Evolutionary conservation across 2,113 vertebrate species (phyloP), one percentile per base, ranked within the genome.

Genomic region (Tenrec ecaudatus): DNA sequence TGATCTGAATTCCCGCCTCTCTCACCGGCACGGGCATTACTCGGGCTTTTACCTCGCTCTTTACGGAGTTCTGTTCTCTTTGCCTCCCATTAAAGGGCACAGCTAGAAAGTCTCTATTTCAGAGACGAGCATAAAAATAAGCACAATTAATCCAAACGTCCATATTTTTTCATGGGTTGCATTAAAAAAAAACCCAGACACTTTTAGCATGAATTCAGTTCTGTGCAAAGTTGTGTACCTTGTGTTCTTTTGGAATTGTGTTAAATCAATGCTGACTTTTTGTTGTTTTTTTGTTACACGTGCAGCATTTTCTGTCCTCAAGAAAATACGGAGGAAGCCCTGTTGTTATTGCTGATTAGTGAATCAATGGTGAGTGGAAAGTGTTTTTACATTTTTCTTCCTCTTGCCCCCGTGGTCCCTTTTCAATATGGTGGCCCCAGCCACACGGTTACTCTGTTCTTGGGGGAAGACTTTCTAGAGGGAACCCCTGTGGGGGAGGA

Each of bases 291-390:
- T 71, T 33, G 7, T 33, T 71, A 29, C 31, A n/a, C 5, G 86
- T 85, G 95, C 98, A 99, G 99, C 98, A 98, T 99, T 97, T 99
- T 99, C 97, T 99, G 99, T 98, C 99, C 99, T 96, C 99, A 99
- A 98, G 99, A 99, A 98, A 99, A 99, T 96, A 99, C 99, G 86
- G 99, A 99, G 97, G 99, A 99, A 97, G 99, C 99, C 81, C 97
- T 99, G 96, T 97, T 99, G 93, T 98, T 99, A 93, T 97, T 99
- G 96, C 99, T 99, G 96, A 99, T 99, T 96, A 99, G 99, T 92
- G 99, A 99, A 96, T 99, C 99, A 40, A 99, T 99, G 99, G 99
- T 99, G 96, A 98, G 99, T 97, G 79, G 95, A 95, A 64, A 10
- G 19, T 79, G 40, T 31, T 60, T 82, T 80, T 40, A 64, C 81